Percentiles rank a stretch among this genome's conserved stretches.
Conservation (phyloP, 2,888 invertebrate genomes). For the Tridacna gigas region DNA sequence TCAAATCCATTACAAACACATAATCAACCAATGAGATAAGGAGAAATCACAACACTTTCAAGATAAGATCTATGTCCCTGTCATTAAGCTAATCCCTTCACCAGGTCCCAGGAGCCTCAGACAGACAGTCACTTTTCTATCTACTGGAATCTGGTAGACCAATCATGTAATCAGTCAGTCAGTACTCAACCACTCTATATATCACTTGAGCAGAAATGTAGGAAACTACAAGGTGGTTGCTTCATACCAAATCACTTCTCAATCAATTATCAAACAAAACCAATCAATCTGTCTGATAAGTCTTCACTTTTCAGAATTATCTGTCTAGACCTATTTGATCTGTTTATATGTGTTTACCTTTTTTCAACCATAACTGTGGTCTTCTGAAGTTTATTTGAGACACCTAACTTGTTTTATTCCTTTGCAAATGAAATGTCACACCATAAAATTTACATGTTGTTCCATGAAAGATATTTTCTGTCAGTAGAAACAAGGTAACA, state of each 20-base stretch:
- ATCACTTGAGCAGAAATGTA: conserved; percentile 1
- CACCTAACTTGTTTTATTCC: too few relatives aligned
- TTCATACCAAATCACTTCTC: conserved; percentile 1
- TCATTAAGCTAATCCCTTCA: conserved; percentile 14
- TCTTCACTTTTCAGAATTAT: neutral
- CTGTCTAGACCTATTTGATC: conserved; percentile 7
- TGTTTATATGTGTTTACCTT: too few relatives aligned
- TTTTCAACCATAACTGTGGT: too few relatives aligned
- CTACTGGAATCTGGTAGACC: neutral
- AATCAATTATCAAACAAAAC: conserved; percentile 8
- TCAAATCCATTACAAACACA: conserved; percentile 12
- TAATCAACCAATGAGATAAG: conserved; percentile 27
- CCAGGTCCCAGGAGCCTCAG: conserved; percentile 3
- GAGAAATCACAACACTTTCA: conserved; percentile 10
- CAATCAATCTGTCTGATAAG: conserved; percentile 13
- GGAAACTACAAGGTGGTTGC: conserved; percentile 7
- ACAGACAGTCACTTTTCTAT: conserved; percentile 5
- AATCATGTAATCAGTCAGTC: conserved; percentile 1
- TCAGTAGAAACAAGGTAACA: too few relatives aligned
- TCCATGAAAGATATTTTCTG: too few relatives aligned
- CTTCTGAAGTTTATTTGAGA: too few relatives aligned
- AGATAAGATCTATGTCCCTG: conserved; percentile 22
- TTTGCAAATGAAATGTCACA: too few relatives aligned
- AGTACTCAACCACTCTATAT: neutral
- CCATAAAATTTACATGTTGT: too few relatives aligned